phyloP scores from a whole-genome alignment of 2,797 vertebrate species.

The Poeciliopsis presidionis region DNA sequence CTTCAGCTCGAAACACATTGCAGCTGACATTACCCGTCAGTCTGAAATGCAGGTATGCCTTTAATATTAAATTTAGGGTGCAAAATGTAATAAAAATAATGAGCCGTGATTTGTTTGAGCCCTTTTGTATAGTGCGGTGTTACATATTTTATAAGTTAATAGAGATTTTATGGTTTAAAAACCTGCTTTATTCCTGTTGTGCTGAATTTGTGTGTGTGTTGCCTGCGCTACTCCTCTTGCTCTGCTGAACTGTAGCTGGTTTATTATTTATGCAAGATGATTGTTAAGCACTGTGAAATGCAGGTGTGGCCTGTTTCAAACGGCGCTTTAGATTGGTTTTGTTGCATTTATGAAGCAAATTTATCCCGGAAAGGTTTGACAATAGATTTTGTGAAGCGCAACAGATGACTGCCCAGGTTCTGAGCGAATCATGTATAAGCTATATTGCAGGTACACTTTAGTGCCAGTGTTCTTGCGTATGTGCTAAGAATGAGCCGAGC shows the following conservation, averaged over 20 bases:
- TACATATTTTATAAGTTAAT: neutral
- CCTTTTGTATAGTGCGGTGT: neutral
- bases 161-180: neutral
- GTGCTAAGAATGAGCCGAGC: neutral
- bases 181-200: neutral
- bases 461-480: neutral
- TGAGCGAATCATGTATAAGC: neutral
- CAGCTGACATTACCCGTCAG: conserved; percentile 39
- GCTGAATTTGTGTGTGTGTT: neutral
- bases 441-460: neutral
- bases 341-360: neutral
- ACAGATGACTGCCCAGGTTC: neutral
- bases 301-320: neutral
- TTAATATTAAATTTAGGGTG: neutral
- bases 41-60: neutral
- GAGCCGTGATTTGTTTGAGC: neutral
- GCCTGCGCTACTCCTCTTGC: neutral
- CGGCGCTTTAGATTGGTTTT: neutral
- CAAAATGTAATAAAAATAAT: neutral
- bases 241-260: neutral
- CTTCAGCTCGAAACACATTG: conserved; percentile 59
- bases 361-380: neutral
- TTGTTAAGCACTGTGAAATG: conserved; percentile 1
- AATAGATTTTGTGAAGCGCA: neutral
- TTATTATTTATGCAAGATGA: conserved; percentile 4